Conservation (phyloP, 2,113 vertebrate species). For the Caretta caretta region DNA sequence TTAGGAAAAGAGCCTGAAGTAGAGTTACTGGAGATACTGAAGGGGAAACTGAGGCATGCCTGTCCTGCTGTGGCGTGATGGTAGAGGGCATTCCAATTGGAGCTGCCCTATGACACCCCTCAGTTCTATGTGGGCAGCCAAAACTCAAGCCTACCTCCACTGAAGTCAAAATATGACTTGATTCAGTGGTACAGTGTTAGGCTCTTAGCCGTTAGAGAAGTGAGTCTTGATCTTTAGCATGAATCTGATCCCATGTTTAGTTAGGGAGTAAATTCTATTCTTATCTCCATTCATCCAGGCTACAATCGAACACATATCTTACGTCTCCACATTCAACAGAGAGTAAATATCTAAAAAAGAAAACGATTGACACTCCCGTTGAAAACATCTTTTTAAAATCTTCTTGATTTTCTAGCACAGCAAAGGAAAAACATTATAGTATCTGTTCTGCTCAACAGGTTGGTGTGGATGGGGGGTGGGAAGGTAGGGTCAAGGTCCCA, state of each 20-base stretch:
- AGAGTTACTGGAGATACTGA: background rate
- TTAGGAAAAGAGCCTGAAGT: background rate
- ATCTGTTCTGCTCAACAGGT: background rate
- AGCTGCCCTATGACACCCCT: background rate
- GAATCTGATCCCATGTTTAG: background rate
- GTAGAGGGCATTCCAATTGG: no score
- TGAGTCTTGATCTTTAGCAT: background rate
- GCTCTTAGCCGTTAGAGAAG: background rate
- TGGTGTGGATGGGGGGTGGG: background rate
- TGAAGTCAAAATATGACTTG: background rate
- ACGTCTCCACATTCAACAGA: background rate
- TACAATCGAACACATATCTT: background rate
- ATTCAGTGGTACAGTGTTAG: background rate
- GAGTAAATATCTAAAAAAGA: background rate
- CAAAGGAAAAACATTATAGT: background rate
- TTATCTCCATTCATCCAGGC: background rate
- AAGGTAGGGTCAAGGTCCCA: background rate
- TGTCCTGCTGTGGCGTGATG: background rate
- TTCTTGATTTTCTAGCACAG: no score
- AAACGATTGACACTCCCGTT: background rate
- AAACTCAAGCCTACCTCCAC: background rate
- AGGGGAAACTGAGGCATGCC: no score
- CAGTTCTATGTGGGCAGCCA: background rate
- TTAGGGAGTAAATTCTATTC: background rate
- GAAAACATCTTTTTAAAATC: background rate